These are phyloP conservation scores for Tyrophagus putrescentiae DNA, from an alignment of 1,140 invertebrate species.

Conservation along the genomic window DNA sequence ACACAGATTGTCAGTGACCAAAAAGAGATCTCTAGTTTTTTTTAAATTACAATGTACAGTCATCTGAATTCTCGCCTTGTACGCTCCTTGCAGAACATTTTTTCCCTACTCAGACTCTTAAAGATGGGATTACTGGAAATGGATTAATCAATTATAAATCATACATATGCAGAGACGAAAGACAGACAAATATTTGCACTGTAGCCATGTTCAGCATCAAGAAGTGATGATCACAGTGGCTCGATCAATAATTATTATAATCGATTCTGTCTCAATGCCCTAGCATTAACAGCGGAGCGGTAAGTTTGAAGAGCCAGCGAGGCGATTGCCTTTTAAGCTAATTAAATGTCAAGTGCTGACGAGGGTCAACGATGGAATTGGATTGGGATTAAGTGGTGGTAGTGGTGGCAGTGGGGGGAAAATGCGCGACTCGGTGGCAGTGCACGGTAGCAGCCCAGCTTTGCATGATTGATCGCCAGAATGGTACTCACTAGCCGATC, in stretches of 20 bases:
- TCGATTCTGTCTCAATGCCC: constrained; percentile 1
- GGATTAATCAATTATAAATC: background rate
- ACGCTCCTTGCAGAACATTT: too few relatives aligned
- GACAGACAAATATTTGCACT: constrained; percentile 2
- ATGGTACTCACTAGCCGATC: background rate
- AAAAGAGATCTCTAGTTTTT: too few relatives aligned
- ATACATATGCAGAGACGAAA: background rate
- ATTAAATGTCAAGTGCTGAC: constrained; percentile 3
- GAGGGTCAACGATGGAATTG: constrained; percentile 3
- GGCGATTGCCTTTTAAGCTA: constrained; percentile 1
- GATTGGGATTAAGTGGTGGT: background rate
- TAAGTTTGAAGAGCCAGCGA: background rate
- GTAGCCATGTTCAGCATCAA: background rate
- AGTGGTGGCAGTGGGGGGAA: background rate
- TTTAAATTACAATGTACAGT: too few relatives aligned
- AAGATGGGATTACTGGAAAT: constrained; percentile 4
- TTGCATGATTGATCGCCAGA: constrained; percentile 2
- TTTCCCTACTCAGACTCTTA: too few relatives aligned
- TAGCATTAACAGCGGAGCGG: too few relatives aligned
- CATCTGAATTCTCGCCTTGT: too few relatives aligned
- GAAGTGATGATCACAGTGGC: background rate
- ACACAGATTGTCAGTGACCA: too few relatives aligned
- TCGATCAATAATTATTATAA: too few relatives aligned
- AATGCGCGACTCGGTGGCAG: too few relatives aligned
- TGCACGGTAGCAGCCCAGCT: background rate